Percentiles rank a stretch among this genome's conserved stretches.
These are phyloP conservation scores for Bembecia ichneumoniformis DNA, from an alignment of 2,888 invertebrate species.

Conservation along the genomic window DNA sequence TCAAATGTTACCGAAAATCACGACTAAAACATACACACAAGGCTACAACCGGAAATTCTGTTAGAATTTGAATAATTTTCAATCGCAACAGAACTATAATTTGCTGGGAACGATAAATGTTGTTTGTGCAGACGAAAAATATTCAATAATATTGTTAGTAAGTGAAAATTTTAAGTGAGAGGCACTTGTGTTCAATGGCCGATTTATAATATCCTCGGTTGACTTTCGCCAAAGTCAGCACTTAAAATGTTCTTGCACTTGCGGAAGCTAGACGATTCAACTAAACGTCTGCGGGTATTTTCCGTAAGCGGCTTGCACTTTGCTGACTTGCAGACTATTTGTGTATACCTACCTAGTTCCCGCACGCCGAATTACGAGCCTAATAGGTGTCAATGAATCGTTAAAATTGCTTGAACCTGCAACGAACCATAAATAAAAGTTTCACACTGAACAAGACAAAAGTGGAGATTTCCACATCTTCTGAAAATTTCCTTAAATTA, in stretches of 20 bases:
- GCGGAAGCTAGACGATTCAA: background rate
- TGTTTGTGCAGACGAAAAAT: no score
- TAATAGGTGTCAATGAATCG: no score
- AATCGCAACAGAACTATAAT: no score
- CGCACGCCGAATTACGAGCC: no score
- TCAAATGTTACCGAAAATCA: background rate
- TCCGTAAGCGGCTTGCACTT: slow-evolving; percentile 1
- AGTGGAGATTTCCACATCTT: slow-evolving; percentile 7
- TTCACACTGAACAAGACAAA: background rate
- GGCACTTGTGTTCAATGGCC: slow-evolving; percentile 1
- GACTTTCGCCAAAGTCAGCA: slow-evolving; percentile 3
- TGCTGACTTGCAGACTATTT: background rate
- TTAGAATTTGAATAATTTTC: no score
- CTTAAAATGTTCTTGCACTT: slow-evolving; percentile 1
- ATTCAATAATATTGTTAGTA: no score
- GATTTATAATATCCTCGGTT: slow-evolving; percentile 3
- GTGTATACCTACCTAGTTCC: background rate
- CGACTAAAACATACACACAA: background rate
- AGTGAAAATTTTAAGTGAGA: background rate
- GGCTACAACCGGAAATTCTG: no score
- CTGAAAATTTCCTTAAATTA: slow-evolving; percentile 22
- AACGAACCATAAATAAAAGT: no score
- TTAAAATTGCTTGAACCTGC: no score
- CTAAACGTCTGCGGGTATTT: slow-evolving; percentile 3
- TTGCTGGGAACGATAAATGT: no score